Conservation (phyloP, 2,797 vertebrate genomes). For the Todus mexicanus region DNA sequence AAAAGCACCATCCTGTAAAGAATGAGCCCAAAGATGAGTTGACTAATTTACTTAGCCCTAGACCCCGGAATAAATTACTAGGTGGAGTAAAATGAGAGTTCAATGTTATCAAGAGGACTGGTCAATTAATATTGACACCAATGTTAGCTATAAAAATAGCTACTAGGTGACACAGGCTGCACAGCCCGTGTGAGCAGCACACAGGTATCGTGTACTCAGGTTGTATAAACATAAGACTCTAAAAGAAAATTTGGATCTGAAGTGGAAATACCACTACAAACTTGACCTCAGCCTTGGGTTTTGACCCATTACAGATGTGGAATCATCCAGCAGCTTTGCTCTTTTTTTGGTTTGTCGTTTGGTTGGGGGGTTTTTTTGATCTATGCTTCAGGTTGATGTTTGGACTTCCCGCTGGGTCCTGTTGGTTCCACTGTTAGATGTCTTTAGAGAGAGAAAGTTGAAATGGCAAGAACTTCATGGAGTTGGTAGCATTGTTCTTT, state of each 20-base stretch:
- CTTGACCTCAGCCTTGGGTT: neutral
- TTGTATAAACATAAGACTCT: neutral
- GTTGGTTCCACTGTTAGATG: neutral
- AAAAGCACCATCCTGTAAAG: neutral
- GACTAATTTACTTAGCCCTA: neutral
- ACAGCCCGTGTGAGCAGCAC: neutral
- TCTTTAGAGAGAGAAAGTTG: neutral
- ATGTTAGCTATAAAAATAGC: neutral
- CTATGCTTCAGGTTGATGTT: neutral
- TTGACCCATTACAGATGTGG: neutral
- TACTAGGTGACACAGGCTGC: neutral
- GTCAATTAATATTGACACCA: neutral
- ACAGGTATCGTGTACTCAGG: neutral
- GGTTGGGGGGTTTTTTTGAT: neutral
- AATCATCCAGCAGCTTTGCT: neutral
- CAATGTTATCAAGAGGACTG: neutral
- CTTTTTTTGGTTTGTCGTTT: no score
- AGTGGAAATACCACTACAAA: neutral
- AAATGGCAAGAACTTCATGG: neutral
- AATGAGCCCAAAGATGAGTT: neutral
- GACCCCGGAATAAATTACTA: neutral
- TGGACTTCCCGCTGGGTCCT: neutral
- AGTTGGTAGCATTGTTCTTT: neutral
- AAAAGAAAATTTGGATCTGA: neutral
- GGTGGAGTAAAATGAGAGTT: neutral